Base-by-base conservation (phyloP, 2,113 vertebrate genomes). In the Pantherophis guttatus region DNA sequence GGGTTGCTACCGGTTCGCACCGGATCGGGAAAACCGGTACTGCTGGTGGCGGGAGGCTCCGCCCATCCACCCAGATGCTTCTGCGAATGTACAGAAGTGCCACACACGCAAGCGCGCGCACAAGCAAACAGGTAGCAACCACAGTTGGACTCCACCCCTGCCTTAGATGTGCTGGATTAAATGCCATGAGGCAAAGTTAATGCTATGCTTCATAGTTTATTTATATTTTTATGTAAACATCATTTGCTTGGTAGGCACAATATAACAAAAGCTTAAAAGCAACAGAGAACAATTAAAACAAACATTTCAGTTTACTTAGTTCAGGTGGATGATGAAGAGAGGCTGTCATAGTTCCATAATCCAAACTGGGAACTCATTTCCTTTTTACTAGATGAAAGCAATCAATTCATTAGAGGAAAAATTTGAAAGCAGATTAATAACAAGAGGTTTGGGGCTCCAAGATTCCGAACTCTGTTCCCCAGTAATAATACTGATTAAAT, bases 161-260 rank as follows among this genome's bases (percentile, higher is more conserved):
- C 29, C 65, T n/a, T 6, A 70, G 33, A 81, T 21, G 8, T 44
- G 75, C 75, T 0, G 19, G 59, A 96, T 93, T 88, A 94, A 96
- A 92, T 7, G 57, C 87, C 4, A 39, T 53, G 92, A 95, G 33
- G 70, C 87, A 52, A 95, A 90, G 26, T 86, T 75, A 96, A 96
- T 98, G 97, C 97, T 98, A 98, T 98, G 98, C 98, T 98, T 97
- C 98, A 98, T 97, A 96, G 98, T 99, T 99, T 99, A 99, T 99
- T 99, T 98, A 98, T 98, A 98, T 97, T 96, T 97, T 97, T 97
- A 97, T 98, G 98, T 99, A 99, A 99, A 98, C 98, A 98, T 98
- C 98, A 98, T 97, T 97, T 97, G 97, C 97, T 98, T 98, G 97
- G 95, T 98, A 98, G 98, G 97, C 98, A 98, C 98, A 98, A 98